Evolutionary conservation across 2,797 vertebrate species (phyloP).

Genomic region (Coregonus sp.): DNA sequence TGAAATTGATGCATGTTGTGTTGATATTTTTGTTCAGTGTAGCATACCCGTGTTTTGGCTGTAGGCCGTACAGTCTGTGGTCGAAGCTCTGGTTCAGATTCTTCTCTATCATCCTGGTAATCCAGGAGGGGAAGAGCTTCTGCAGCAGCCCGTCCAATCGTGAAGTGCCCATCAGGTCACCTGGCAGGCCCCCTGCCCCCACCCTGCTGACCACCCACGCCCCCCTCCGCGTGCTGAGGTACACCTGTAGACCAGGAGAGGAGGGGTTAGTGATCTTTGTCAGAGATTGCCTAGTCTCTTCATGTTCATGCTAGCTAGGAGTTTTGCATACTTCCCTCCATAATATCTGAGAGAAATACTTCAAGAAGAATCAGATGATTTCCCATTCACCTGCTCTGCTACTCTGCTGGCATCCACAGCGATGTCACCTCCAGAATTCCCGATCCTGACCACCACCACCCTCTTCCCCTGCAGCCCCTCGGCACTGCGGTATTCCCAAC

Average conservation of each 20-base stretch:
- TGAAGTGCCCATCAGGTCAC: slow-evolving; percentile 73
- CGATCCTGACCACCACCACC: slow-evolving; percentile 77
- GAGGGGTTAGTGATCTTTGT: neutral
- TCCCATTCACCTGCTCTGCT: slow-evolving; percentile 63
- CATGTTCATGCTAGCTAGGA: too few species aligned
- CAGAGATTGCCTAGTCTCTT: too few species aligned
- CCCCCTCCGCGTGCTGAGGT: slow-evolving; percentile 73
- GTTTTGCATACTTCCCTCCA: neutral
- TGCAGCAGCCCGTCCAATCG: slow-evolving; percentile 67
- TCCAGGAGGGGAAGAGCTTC: slow-evolving; percentile 44
- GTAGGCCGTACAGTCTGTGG: slow-evolving; percentile 79
- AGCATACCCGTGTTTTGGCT: slow-evolving; percentile 84
- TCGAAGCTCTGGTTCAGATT: slow-evolving; percentile 73
- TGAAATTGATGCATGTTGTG: too few species aligned
- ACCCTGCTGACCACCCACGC: slow-evolving; percentile 75
- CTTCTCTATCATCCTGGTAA: slow-evolving; percentile 55
- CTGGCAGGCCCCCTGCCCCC: slow-evolving; percentile 68
- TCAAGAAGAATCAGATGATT: neutral
- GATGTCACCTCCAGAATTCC: slow-evolving; percentile 78
- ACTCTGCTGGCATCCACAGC: slow-evolving; percentile 72
- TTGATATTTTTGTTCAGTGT: neutral
- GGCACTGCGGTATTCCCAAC: slow-evolving; percentile 76
- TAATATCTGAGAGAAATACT: neutral
- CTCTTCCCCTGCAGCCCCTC: slow-evolving; percentile 73
- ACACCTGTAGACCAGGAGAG: slow-evolving; percentile 60